phyloP scores from a whole-genome alignment of 2,888 invertebrate genomes.

The Philaethria dido region DNA sequence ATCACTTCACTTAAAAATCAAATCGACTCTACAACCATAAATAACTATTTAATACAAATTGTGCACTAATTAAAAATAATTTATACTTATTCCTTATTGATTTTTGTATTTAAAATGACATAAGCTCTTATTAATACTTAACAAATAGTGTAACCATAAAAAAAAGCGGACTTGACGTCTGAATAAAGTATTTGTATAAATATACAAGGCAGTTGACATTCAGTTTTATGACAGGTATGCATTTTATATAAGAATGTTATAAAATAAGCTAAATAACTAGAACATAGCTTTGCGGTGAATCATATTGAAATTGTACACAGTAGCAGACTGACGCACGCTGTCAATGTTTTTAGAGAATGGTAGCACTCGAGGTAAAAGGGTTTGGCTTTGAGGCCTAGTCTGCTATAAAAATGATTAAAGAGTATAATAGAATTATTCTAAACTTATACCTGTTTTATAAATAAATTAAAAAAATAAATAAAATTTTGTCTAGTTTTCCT shows the following conservation, averaged over 20 bases:
- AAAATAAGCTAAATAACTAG: conserved; percentile 14
- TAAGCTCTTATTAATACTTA: not conserved
- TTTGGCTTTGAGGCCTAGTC: not conserved
- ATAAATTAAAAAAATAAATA: too few relatives aligned
- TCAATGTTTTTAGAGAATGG: conserved; percentile 25
- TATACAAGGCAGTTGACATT: conserved; percentile 12
- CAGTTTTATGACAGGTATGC: conserved; percentile 11
- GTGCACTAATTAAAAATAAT: not conserved
- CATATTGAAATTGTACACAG: conserved; percentile 31
- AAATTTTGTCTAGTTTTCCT: too few relatives aligned
- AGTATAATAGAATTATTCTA: not conserved
- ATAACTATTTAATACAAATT: not conserved
- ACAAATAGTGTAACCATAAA: not conserved
- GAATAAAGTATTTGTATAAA: not conserved
- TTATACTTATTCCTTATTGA: not conserved
- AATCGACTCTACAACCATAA: not conserved
- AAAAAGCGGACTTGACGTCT: not conserved
- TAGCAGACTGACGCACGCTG: conserved; percentile 21
- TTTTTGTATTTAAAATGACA: not conserved
- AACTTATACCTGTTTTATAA: too few relatives aligned
- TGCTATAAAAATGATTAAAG: not conserved
- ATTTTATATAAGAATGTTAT: conserved; percentile 15
- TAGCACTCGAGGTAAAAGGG: conserved; percentile 7
- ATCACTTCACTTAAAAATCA: not conserved
- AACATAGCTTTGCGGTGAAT: conserved; percentile 26